Evolutionary conservation across 2,797 vertebrate species (phyloP).

Genomic region (Phylloscopus collybita): DNA sequence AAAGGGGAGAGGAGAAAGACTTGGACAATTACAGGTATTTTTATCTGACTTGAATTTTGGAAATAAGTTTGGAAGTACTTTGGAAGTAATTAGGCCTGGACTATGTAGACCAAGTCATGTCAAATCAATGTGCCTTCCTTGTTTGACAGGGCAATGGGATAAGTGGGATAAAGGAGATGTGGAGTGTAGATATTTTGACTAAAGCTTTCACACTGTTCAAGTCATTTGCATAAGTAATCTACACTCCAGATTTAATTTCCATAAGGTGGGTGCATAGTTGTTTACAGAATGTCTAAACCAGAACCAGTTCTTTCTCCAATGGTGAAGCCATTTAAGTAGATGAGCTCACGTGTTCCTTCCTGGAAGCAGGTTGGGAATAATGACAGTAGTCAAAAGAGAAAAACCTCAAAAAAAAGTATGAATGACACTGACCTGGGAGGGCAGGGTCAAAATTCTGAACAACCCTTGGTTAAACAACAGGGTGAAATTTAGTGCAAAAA

Average conservation of each 20-base stretch:
- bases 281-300: not conserved
- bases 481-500: not conserved
- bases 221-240: not conserved
- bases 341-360: not conserved
- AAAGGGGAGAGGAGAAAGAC: not conserved
- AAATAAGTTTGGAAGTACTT: not conserved
- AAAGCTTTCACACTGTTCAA: not conserved
- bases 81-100: not conserved
- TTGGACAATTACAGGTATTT: not conserved
- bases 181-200: not conserved
- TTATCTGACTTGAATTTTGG: not conserved
- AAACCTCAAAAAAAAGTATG: not conserved
- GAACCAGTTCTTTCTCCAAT: not conserved
- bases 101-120: not conserved
- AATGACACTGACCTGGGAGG: not conserved
- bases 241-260: not conserved
- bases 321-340: not conserved
- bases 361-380: not conserved
- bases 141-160: not conserved
- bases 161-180: not conserved
- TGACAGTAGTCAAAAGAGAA: not conserved
- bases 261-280: not conserved
- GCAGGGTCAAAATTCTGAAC: not conserved
- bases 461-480: not conserved
- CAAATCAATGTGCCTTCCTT: not conserved